phyloP scores from a whole-genome alignment of 2,888 invertebrate species.

The Hirtodrosophila duncani region DNA sequence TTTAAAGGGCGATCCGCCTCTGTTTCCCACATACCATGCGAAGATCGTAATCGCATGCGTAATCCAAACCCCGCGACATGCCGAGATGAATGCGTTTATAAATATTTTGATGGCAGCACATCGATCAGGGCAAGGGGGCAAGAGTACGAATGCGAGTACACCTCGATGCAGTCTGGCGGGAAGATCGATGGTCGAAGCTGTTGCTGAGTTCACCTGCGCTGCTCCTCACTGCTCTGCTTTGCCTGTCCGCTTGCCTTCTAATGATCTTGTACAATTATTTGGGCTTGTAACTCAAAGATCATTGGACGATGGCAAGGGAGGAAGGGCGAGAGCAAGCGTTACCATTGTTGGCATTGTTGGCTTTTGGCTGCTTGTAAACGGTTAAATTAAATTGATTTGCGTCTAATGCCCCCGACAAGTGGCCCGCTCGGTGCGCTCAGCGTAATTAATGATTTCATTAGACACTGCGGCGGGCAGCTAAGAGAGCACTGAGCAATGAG shows the following conservation, averaged over 20 bases:
- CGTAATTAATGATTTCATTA: conserved; percentile 74
- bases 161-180: conserved; percentile 6
- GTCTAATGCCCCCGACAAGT: conserved; percentile 74
- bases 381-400: conserved; percentile 74
- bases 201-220: neutral
- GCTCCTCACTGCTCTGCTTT: conserved; percentile 6
- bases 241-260: conserved; percentile 28
- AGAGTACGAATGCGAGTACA: conserved; percentile 5
- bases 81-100: conserved; percentile 72
- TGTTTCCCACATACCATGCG: conserved; percentile 4
- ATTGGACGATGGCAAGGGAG: conserved; percentile 20
- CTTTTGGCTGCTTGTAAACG: conserved; percentile 60
- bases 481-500: conserved; percentile 1
- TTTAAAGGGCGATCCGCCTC: conserved; percentile 32
- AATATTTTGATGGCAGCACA: conserved; percentile 67
- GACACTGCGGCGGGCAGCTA: conserved; percentile 55
- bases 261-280: conserved; percentile 65
- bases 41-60: conserved; percentile 26
- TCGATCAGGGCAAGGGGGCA: conserved; percentile 41
- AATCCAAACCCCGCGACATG: conserved; percentile 24
- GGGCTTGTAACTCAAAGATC: conserved; percentile 34
- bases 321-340: neutral
- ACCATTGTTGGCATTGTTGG: too few species aligned
- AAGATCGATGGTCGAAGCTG: conserved; percentile 35
- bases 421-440: conserved; percentile 58